phyloP scores from a whole-genome alignment of 2,888 invertebrate species.

The Volucella inanis region DNA sequence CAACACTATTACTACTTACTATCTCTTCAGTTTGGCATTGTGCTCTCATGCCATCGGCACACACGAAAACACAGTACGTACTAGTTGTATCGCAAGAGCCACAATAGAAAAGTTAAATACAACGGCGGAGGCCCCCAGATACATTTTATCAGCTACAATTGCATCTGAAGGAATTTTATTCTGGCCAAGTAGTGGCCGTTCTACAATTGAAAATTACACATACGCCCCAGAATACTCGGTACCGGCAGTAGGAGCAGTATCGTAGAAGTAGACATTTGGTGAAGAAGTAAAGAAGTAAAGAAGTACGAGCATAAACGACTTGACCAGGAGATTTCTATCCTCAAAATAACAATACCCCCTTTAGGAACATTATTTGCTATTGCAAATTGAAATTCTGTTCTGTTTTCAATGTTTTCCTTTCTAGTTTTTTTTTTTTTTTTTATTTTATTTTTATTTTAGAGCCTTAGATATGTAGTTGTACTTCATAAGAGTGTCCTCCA shows the following conservation, averaged over 20 bases:
- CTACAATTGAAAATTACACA: slow-evolving; percentile 43
- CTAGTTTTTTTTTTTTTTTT: slow-evolving; percentile 19
- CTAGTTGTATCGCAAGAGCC: slow-evolving; percentile 46
- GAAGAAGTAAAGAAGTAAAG: slow-evolving; percentile 46
- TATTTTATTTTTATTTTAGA: not conserved
- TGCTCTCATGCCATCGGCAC: slow-evolving; percentile 71
- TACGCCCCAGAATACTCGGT: slow-evolving; percentile 53
- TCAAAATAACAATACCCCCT: slow-evolving; percentile 24
- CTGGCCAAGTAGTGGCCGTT: not conserved
- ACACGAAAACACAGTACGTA: slow-evolving; percentile 38
- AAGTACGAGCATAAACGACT: slow-evolving; percentile 62
- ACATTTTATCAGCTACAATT: slow-evolving; percentile 68
- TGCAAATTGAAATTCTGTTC: slow-evolving; percentile 74
- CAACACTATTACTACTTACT: slow-evolving; percentile 34
- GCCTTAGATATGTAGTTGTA: slow-evolving; percentile 15
- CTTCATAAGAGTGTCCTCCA: slow-evolving; percentile 58
- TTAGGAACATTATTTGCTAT: slow-evolving; percentile 63
- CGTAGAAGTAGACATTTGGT: too few relatives aligned
- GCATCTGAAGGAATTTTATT: slow-evolving; percentile 45
- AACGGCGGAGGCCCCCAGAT: slow-evolving; percentile 6
- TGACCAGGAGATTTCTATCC: slow-evolving; percentile 13
- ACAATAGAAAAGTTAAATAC: slow-evolving; percentile 63
- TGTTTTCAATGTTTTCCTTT: slow-evolving; percentile 72
- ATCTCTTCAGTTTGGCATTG: slow-evolving; percentile 48
- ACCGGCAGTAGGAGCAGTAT: not conserved